Evolutionary conservation across 2,888 invertebrate species (phyloP).

Genomic region (Pyrocoelia pectoralis): DNA sequence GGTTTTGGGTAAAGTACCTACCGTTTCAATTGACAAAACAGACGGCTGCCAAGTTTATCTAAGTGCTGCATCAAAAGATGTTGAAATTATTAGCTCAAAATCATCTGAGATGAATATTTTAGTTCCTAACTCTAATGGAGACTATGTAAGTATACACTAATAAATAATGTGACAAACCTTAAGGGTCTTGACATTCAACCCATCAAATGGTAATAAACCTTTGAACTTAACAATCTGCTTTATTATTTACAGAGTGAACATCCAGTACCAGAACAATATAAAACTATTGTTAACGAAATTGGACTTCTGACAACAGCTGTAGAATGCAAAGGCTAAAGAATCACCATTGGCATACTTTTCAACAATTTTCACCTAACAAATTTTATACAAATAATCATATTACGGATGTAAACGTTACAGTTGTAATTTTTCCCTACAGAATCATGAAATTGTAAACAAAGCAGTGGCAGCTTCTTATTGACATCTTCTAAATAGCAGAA

Average conservation of each 20-base stretch:
- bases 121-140: slow-evolving; percentile 87
- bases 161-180: too few relatives aligned
- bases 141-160: slow-evolving; percentile 92
- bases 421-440: slow-evolving; percentile 52
- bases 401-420: slow-evolving; percentile 18
- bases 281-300: slow-evolving; percentile 73
- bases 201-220: too few relatives aligned
- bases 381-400: slow-evolving; percentile 33
- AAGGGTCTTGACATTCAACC: too few relatives aligned
- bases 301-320: slow-evolving; percentile 79
- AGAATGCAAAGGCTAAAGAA: slow-evolving; percentile 80
- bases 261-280: slow-evolving; percentile 97
- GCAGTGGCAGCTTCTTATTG: slow-evolving; percentile 8
- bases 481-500: too few relatives aligned
- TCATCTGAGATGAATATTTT: slow-evolving; percentile 99
- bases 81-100: slow-evolving; percentile 95
- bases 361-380: slow-evolving; percentile 28
- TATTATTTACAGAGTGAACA: slow-evolving; percentile 77
- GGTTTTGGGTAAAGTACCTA: slow-evolving; percentile 94
- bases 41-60: slow-evolving; percentile 99
- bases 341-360: slow-evolving; percentile 6
- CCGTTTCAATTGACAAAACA: slow-evolving; percentile 97
- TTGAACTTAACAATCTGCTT: too few relatives aligned
- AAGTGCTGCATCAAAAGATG: slow-evolving; percentile 83
- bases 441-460: slow-evolving; percentile 6